These are phyloP conservation scores for Meriones psammophilus DNA, from an alignment of 2,797 vertebrate species.

Conservation along the genomic window DNA sequence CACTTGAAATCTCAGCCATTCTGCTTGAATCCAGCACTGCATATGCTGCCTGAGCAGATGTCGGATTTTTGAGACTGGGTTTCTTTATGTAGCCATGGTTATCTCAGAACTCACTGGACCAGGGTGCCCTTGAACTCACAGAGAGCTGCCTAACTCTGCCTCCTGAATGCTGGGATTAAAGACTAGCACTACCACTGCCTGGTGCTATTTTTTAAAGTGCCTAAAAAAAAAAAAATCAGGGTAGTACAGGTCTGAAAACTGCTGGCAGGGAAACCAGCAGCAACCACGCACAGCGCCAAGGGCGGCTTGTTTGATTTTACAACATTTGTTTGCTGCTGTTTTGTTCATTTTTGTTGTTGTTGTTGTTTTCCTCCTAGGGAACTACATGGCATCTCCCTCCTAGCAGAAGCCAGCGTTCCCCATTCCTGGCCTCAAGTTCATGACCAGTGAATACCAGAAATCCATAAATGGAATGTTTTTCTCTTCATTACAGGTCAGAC, in stretches of 20 bases:
- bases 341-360: too few relatives aligned
- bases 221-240: neutral
- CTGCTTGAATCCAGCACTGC: neutral
- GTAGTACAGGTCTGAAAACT: neutral
- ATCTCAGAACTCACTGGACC: too few relatives aligned
- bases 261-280: slow-evolving; percentile 51
- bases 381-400: neutral
- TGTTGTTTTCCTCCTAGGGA: neutral
- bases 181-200: too few relatives aligned
- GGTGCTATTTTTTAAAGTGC: neutral
- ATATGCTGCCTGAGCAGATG: neutral
- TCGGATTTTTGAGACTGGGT: neutral
- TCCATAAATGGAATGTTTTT: neutral
- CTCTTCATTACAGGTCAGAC: neutral
- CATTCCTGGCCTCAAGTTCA: neutral
- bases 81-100: too few relatives aligned
- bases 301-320: neutral
- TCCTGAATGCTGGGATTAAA: too few relatives aligned
- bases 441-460: neutral
- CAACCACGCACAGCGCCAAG: neutral
- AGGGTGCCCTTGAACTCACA: too few relatives aligned
- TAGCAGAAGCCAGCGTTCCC: neutral
- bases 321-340: neutral
- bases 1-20: neutral
- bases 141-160: too few relatives aligned